These are phyloP conservation scores for Phataginus tetradactyla DNA, from an alignment of 2,797 vertebrate species.

Conservation along the genomic window DNA sequence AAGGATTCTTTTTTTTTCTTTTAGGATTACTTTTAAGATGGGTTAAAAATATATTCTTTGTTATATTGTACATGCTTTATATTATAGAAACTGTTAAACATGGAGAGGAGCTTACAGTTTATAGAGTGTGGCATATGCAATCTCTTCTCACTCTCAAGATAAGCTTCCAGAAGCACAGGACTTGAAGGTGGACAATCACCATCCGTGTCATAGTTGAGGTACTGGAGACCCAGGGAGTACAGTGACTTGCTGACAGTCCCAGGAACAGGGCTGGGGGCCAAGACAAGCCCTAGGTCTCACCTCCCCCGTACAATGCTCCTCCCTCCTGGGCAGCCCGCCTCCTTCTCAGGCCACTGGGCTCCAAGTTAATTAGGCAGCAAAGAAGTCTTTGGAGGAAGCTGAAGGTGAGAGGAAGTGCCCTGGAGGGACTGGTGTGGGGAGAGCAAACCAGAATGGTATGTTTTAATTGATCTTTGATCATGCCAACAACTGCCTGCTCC, in stretches of 20 bases:
- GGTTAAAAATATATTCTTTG: background rate
- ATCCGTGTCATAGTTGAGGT: background rate
- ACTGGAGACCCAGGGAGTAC: background rate
- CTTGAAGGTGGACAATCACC: background rate
- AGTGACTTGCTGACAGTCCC: background rate
- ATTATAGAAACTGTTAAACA: background rate
- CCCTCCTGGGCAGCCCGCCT: background rate
- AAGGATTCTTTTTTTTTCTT: background rate
- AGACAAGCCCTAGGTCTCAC: background rate
- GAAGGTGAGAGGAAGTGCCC: constrained; percentile 60
- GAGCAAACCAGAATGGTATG: constrained; percentile 39
- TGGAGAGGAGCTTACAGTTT: background rate
- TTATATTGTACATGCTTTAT: background rate
- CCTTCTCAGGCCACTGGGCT: constrained; percentile 26
- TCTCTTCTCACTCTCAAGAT: background rate
- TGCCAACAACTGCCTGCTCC: constrained; percentile 51
- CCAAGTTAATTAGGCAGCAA: constrained; percentile 58
- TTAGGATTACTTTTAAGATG: background rate
- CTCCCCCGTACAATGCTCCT: background rate
- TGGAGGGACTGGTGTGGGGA: background rate
- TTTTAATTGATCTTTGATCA: constrained; percentile 65
- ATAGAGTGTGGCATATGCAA: background rate
- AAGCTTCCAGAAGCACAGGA: background rate
- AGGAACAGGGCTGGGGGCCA: background rate
- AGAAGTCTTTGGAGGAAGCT: constrained; percentile 24